Evolutionary conservation across 2,113 vertebrate species (phyloP).

Genomic region (Synchiropus splendidus): DNA sequence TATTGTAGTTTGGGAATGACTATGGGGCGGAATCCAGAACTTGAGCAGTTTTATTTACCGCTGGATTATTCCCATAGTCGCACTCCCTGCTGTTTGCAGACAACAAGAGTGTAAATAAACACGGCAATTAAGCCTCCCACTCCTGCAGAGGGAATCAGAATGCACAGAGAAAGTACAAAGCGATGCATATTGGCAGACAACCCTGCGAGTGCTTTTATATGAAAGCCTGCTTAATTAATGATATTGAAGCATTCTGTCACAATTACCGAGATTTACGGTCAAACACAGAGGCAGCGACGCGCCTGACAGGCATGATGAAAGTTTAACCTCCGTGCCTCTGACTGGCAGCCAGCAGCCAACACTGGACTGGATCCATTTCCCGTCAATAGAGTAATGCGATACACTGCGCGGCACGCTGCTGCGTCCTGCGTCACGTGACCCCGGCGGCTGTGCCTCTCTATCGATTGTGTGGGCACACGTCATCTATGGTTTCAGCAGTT

Average conservation of each 20-base stretch:
- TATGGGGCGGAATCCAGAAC: too few relatives aligned
- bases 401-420: constrained; percentile 39
- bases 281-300: constrained; percentile 93
- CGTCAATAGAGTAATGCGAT: constrained; percentile 75
- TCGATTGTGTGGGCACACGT: constrained; percentile 66
- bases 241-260: constrained; percentile 94
- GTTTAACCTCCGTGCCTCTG: constrained; percentile 76
- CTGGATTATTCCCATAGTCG: constrained; percentile 44
- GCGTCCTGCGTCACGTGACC: constrained; percentile 54
- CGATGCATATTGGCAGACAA: constrained; percentile 31
- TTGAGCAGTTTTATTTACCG: constrained; percentile 31
- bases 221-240: constrained; percentile 95
- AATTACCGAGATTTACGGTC: constrained; percentile 96
- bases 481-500: constrained; percentile 68
- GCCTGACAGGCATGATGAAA: constrained; percentile 91
- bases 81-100: constrained; percentile 53
- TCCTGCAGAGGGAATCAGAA: constrained; percentile 32
- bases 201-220: constrained; percentile 60
- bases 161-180: constrained; percentile 22
- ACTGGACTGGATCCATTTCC: constrained; percentile 68
- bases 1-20: too few relatives aligned
- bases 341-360: constrained; percentile 83
- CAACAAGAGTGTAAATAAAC: constrained; percentile 59
- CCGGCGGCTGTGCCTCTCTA: constrained; percentile 49
- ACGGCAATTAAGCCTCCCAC: constrained; percentile 55